A percentile compares a stretch with the other conserved stretches of the same genome.
Evolutionary conservation across 2,113 vertebrate genomes (phyloP).

Genomic region (Gymnorhina tibicen): DNA sequence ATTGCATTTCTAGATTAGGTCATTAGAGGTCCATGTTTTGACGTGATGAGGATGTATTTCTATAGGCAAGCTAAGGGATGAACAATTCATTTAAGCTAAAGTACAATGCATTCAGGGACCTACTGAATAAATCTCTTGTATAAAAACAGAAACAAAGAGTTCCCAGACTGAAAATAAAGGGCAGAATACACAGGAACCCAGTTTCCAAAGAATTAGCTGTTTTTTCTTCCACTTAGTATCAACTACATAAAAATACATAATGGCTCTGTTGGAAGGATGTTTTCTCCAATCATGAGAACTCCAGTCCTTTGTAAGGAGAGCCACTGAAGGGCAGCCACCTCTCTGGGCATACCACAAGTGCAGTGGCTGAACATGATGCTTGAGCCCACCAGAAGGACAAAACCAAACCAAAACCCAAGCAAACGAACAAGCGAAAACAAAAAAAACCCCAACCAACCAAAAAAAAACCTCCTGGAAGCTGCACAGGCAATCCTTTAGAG

Average conservation of each 20-base stretch:
- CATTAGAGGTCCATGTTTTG: not conserved
- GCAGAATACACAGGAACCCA: not conserved
- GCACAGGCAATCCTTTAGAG: not conserved
- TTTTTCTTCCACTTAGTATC: not conserved
- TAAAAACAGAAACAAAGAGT: not conserved
- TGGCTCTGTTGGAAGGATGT: not conserved
- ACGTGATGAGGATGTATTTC: not conserved
- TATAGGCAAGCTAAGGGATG: not conserved
- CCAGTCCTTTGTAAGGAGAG: not conserved
- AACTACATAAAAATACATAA: not conserved
- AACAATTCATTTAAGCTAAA: not conserved
- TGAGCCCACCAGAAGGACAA: not conserved
- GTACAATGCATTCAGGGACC: not conserved
- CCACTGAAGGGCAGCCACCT: fast-evolving
- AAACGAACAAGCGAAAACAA: not conserved
- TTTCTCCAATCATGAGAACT: not conserved
- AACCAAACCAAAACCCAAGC: not conserved
- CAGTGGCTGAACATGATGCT: not conserved
- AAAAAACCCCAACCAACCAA: not conserved
- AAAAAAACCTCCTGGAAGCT: not conserved
- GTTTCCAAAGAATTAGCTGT: not conserved
- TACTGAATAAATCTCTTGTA: not conserved
- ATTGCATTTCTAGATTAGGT: not conserved
- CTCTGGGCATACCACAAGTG: not conserved
- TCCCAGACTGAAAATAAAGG: not conserved